A percentile compares a stretch with the other conserved stretches of the same genome.
These are phyloP conservation scores for Syngnathus scovelli DNA, from an alignment of 2,113 vertebrate species.

Conservation along the genomic window DNA sequence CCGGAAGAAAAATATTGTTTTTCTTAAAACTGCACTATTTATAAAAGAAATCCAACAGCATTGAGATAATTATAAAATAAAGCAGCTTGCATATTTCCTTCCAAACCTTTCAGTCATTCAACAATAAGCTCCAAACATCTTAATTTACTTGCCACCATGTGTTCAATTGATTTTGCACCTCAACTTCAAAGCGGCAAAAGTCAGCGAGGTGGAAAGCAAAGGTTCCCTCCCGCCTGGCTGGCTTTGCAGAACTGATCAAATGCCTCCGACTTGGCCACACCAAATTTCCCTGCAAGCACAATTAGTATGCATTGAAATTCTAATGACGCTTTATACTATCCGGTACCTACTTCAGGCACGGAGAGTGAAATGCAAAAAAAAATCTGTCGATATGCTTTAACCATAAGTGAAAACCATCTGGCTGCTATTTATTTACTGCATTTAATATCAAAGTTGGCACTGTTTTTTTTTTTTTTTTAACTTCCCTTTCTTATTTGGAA, in stretches of 20 bases:
- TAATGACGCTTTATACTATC: slow-evolving; percentile 52
- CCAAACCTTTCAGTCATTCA: slow-evolving; percentile 46
- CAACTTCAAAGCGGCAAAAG: slow-evolving; percentile 60
- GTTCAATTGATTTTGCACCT: slow-evolving; percentile 69
- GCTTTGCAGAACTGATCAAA: slow-evolving; percentile 52
- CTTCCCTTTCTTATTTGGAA: too few relatives aligned
- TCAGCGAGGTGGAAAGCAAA: slow-evolving; percentile 33
- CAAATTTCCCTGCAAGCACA: slow-evolving; percentile 48
- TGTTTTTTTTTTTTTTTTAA: too few relatives aligned
- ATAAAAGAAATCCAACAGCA: background rate
- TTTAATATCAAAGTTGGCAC: slow-evolving; percentile 16
- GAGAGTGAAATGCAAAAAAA: slow-evolving; percentile 44
- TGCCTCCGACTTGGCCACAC: slow-evolving; percentile 35
- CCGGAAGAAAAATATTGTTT: background rate
- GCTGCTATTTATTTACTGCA: slow-evolving; percentile 41
- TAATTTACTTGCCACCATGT: slow-evolving; percentile 60
- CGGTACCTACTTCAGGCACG: slow-evolving; percentile 33
- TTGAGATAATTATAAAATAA: slow-evolving; percentile 9
- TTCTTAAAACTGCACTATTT: background rate
- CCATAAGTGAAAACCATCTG: slow-evolving; percentile 31
- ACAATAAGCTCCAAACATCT: slow-evolving; percentile 68
- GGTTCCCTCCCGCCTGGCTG: slow-evolving; percentile 32
- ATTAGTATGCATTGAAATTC: slow-evolving; percentile 65
- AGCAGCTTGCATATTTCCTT: slow-evolving; percentile 39
- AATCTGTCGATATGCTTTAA: slow-evolving; percentile 27